Base-by-base conservation (phyloP, 2,797 vertebrate species). In the Amphiprion clarkii region DNA sequence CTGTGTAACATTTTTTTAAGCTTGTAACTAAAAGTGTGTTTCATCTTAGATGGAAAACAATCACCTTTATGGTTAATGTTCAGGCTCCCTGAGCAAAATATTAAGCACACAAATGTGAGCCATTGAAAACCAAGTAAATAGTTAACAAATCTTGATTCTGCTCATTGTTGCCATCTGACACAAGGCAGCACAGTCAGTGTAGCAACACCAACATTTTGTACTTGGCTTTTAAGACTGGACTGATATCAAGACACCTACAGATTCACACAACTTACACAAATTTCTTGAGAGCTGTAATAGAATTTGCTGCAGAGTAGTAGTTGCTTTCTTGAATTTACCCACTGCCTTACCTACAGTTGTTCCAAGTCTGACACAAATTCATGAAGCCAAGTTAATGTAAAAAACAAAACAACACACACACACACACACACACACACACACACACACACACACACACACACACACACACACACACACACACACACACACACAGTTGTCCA, bases 221-320 rank as follows among this genome's bases (percentile, higher is more conserved):
- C 36, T 63, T 54, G 0, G 42, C 13, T 4, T 44, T 16, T 1
- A 44, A n/a, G 14, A 8, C 25, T 56, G 33, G 75, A 52, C 17
- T 72, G 6, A 78, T 54, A 64, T 62, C 23, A 23, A 40, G 25
- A 36, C 58, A 1, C 5, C 10, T 40, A 31, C 33, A 62, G 13
- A 61, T 57, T 46, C 44, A 4, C n/a, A 49, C 40, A 36, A 14
- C 33, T 19, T 27, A 36, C 12, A 60, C 23, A 25, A 44, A n/a
- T 27, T 21, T 27, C 36, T 6, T 7, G 10, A 31, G 9, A 33
- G 19, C 23, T 48, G 9, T 21, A 16, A 23, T 6, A 6, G 19
- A 23, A 48, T 25, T 71, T 74, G 17, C 21, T 25, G 11, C 31
- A 27, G 39, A 44, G 12, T 1, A 27, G 23, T 27, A 17, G 36